phyloP scores from a whole-genome alignment of 2,888 invertebrate genomes.

The Sclerodermus sp. region DNA sequence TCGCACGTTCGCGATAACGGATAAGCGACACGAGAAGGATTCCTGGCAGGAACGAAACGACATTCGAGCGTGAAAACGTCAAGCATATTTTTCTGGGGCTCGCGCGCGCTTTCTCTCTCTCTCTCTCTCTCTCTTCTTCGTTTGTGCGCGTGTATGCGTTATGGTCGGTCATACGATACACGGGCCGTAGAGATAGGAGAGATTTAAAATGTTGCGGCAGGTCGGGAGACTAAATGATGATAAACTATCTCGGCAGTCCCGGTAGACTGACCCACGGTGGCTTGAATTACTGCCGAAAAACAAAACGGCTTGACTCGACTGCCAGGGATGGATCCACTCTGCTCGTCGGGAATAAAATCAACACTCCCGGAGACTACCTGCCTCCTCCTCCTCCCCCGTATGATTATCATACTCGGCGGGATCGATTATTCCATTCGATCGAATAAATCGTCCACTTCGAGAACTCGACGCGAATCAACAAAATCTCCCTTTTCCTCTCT shows the following conservation, averaged over 20 bases:
- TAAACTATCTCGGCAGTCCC: slow-evolving; percentile 54
- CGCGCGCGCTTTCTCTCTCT: too few relatives aligned
- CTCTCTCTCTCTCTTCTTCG: too few relatives aligned
- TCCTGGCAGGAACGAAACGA: too few relatives aligned
- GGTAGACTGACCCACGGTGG: slow-evolving; percentile 46
- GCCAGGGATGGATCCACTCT: too few relatives aligned
- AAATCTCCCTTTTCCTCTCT: too few relatives aligned
- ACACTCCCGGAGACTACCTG: too few relatives aligned
- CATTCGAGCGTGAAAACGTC: slow-evolving; percentile 3
- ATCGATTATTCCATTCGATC: too few relatives aligned
- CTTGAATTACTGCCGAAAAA: slow-evolving; percentile 45
- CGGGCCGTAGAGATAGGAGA: slow-evolving; percentile 45
- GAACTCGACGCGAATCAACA: too few relatives aligned
- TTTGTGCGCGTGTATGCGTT: slow-evolving; percentile 25
- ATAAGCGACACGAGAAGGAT: not conserved
- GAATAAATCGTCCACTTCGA: too few relatives aligned
- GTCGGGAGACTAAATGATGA: slow-evolving; percentile 55
- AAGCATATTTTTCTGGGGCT: not conserved
- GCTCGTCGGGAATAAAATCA: too few relatives aligned
- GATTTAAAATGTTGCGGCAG: slow-evolving; percentile 57
- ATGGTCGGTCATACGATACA: slow-evolving; percentile 18
- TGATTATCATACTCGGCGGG: too few relatives aligned
- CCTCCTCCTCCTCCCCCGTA: too few relatives aligned
- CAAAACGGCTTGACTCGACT: slow-evolving; percentile 25
- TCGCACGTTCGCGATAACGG: not conserved